Evolutionary conservation across 30 jellyfish, hydroid and myxozoan species (phyloP), one percentile per base, ranked within the genome.

Genomic region (Cassiopea andromeda): DNA sequence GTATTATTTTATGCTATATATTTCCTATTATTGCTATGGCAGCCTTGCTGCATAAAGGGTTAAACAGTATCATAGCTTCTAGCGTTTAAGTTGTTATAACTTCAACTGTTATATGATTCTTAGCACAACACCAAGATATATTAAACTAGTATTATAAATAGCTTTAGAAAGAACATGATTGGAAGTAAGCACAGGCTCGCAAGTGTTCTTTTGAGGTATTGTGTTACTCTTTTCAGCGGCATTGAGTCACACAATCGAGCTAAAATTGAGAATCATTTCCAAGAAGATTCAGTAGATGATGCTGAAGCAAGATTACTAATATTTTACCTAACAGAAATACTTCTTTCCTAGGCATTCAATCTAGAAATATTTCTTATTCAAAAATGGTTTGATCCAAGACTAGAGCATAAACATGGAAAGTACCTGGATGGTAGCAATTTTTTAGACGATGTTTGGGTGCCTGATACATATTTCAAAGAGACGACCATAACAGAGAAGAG

Each of bases 381-480:
- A 83, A 86, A 90, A 86, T 94, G 98, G 98, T 47, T 59, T 44
- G 98, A 94, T 57, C 88, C 85, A 16, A 67, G 98, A 74, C 68
- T 94, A 46, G 94, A 89, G 48, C 98, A 94, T 71, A 72, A 80
- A 74, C 50, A 81, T 76, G 66, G 10, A 13, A 80, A 77, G 1
- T 69, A 85, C 59, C 87, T 94, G 9, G 98, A 94, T 72, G 97
- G 86, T 66, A 82, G 94, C 74, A 66, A 77, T 27, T 81, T 90
- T 44, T 7, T 68, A 6, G 84, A 73, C 19, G 82, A 78, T 1
- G 58, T 94, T 1, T 94, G 98, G 98, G 81, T 90, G 58, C 98
- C 98, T 1, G 98, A 94, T 75, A 90, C 98, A 43, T 94, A 90
- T 72, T 94, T 94, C 81, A 93, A 74, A 18, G 97, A 94, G 69